Evolutionary conservation across 2,113 vertebrate genomes (phyloP), one percentile per base, ranked within the genome.

Genomic region (Crotalus tigris): DNA sequence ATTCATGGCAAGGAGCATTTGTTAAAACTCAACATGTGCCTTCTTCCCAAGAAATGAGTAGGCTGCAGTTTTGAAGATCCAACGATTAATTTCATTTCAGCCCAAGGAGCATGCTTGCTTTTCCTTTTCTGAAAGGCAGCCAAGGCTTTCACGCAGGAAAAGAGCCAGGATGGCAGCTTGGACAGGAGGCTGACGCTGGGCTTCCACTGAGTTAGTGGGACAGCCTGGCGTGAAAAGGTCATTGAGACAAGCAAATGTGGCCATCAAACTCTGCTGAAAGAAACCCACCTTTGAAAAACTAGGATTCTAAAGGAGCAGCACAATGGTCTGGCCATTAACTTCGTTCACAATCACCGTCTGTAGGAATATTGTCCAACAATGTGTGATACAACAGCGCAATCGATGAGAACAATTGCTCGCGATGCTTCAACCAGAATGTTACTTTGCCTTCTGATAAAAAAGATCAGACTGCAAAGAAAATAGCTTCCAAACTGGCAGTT

Each of bases 121-220:
- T 44, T 81, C 17, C 3, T 81, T 81, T 33, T 85, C 91, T 53
- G 49, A 53, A 95, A 61, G 0, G 0, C 39, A 54, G 8, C 55
- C 29, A 94, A 94, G 81, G 21, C 0, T 95, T 64, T 93, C 91
- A 88, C 23, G 33, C 93, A 86, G 93, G 51, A 39, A 92, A n/a
- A 92, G 95, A 95, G 33, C 46, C 11, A 94, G 91, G 85, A 88
- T n/a, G 91, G 44, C 92, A 94, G 39, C 4, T 51, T 55, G 55
- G 9, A 86, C 39, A 93, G 33, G 13, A 87, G 26, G 54, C 5
- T 90, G 91, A 59, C 8, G 26, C 17, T 87, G n/a, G 89, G 19
- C 5, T 93, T 0, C 0, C 0, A 58, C 64, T 5, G 23, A 85
- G 87, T 93, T 88, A 33, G 57, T 51, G 2, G 10, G 46, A 39